phyloP scores from a whole-genome alignment of 2,888 invertebrate species.

The Brenthis daphne region DNA sequence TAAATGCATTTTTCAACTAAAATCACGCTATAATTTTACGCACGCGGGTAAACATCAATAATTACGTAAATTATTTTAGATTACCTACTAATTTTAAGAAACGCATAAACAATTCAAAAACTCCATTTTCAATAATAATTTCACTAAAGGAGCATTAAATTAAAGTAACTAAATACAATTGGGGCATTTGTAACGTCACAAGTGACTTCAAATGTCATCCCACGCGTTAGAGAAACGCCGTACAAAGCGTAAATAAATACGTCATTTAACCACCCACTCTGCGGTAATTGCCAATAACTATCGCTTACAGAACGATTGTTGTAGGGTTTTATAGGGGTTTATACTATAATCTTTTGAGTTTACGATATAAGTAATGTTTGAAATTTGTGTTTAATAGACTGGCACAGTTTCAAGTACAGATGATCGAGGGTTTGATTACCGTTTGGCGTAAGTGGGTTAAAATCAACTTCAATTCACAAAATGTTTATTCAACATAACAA shows the following conservation, averaged over 20 bases:
- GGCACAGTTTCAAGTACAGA: neutral
- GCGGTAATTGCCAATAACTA: slow-evolving; percentile 22
- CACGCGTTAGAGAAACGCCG: slow-evolving; percentile 15
- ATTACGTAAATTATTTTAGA: neutral
- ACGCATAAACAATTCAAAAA: too few relatives aligned
- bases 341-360: slow-evolving; percentile 13
- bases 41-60: neutral
- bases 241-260: slow-evolving; percentile 23
- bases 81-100: too few relatives aligned
- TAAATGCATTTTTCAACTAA: neutral
- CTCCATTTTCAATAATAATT: neutral
- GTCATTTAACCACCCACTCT: slow-evolving; percentile 13
- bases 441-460: too few relatives aligned
- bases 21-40: neutral
- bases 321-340: slow-evolving; percentile 17
- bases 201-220: slow-evolving; percentile 10
- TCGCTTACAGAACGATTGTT: slow-evolving; percentile 16
- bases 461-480: too few relatives aligned
- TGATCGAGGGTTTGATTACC: too few relatives aligned
- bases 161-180: slow-evolving; percentile 6
- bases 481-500: too few relatives aligned
- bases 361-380: slow-evolving; percentile 8
- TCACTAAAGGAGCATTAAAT: neutral
- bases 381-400: neutral
- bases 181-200: slow-evolving; percentile 6